These are phyloP conservation scores for fruit fly (Drosophila melanogaster) DNA, from an alignment of 1,140 invertebrate species.

Conservation along the genomic window DNA sequence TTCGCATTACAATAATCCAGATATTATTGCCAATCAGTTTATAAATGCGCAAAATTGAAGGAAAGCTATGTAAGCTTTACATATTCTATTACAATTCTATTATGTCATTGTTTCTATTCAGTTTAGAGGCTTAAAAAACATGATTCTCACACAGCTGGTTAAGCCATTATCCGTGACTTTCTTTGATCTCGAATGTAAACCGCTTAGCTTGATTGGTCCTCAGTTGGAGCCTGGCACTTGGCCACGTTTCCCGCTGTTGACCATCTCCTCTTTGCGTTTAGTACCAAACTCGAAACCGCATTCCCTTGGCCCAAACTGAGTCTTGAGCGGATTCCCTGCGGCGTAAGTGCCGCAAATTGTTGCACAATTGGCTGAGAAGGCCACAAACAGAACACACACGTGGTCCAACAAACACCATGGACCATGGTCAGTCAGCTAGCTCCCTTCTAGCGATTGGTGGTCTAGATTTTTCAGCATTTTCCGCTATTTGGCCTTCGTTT, in stretches of 20 bases:
- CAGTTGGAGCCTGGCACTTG: background rate
- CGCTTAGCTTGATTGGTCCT: conserved; percentile 18
- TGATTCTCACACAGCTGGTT: background rate
- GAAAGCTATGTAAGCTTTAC: background rate
- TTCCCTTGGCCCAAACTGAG: conserved; percentile 26
- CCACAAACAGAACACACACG: conserved; percentile 18
- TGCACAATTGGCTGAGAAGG: conserved; percentile 56
- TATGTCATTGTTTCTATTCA: background rate
- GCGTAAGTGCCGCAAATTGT: conserved; percentile 67
- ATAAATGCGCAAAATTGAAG: background rate
- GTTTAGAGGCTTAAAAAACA: background rate
- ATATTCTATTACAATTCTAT: background rate
- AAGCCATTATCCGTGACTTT: background rate
- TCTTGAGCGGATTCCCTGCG: conserved; percentile 41
- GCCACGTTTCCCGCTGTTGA: background rate
- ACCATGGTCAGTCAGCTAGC: conserved; percentile 26
- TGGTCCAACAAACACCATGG: conserved; percentile 5
- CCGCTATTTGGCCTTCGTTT: conserved; percentile 27
- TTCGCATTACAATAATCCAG: conserved; percentile 13
- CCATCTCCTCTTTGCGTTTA: background rate
- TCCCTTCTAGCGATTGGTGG: conserved; percentile 23
- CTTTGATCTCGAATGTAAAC: conserved; percentile 5
- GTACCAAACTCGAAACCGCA: conserved; percentile 9
- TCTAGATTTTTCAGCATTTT: conserved; percentile 37
- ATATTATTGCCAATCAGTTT: background rate